Evolutionary conservation across 2,797 vertebrate species (phyloP).

Genomic region (Alcedo quadribrachys): DNA sequence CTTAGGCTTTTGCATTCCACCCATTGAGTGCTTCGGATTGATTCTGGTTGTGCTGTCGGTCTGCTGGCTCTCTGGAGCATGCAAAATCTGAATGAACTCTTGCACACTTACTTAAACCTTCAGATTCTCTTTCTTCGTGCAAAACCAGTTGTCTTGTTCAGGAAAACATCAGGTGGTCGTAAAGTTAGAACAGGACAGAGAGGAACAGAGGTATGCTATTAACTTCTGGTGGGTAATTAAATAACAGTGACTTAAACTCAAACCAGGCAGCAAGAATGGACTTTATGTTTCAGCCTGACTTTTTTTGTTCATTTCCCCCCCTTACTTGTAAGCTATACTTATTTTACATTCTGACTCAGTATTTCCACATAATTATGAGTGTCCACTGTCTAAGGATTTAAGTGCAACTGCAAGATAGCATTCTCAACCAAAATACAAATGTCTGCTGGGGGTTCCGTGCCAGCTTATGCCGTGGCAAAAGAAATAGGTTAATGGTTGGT

Average conservation of each 20-base stretch:
- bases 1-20: conserved; percentile 31
- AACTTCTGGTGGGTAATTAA: neutral
- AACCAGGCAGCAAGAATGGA: neutral
- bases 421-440: neutral
- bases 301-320: neutral
- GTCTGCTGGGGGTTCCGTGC: neutral
- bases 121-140: neutral
- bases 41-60: neutral
- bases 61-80: conserved; percentile 20
- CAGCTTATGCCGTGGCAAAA: neutral
- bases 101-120: neutral
- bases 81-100: conserved; percentile 30
- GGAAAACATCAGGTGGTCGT: conserved; percentile 23
- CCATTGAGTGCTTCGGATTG: neutral
- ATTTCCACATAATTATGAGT: neutral
- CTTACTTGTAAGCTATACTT: neutral
- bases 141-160: neutral
- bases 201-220: neutral
- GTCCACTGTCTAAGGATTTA: neutral
- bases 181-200: neutral
- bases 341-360: neutral
- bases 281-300: neutral
- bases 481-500: neutral
- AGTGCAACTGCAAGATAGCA: neutral
- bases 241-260: neutral